Evolutionary conservation across 2,113 vertebrate genomes (phyloP), one percentile per base, ranked within the genome.

Genomic region (Pomatostomus ruficeps): DNA sequence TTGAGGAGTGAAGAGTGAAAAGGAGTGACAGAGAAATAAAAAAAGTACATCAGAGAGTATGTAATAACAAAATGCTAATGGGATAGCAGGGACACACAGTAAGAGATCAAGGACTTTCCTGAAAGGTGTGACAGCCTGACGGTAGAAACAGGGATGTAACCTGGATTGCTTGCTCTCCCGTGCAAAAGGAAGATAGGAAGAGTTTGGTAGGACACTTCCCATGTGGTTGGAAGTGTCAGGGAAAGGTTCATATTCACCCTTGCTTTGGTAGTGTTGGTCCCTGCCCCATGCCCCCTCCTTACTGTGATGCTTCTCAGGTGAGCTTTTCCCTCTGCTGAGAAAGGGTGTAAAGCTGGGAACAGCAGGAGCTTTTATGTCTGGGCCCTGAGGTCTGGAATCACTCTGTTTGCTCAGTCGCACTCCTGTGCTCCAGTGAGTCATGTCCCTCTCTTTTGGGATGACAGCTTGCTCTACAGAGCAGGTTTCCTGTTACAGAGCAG

Each of bases 211-310:
- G 25, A 11, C 10, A 36, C 36, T 72, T 70, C 45, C 31, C 28
- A 6, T 2, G 19, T 49, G 66, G 20, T 18, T 87, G 59, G 28
- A 58, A 71, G 31, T 7, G 1, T 31, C 18, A 61, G 49, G 49
- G 40, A 28, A 63, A 28, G 3, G 38, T 59, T 23, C 8, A 1
- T 0, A 0, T 12, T 51, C 24, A 51, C 11, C 4, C 4, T 82
- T 21, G 7, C 31, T 61, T 70, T 6, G 17, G 19, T 18, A 43
- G 17, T 10, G 14, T 24, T 85, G 43, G 35, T 62, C 13, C 33
- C 24, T 75, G n/a, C 10, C 16, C 10, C 51, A 4, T 80, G 24
- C 35, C 33, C 48, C 63, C 28, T 82, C 10, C 22, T 22, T 82
- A 2, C 2, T 45, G 25, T 46, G 35, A 11, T 54, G 28, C 9